phyloP scores from a whole-genome alignment of 2,888 invertebrate genomes.

The Congeria kusceri region DNA sequence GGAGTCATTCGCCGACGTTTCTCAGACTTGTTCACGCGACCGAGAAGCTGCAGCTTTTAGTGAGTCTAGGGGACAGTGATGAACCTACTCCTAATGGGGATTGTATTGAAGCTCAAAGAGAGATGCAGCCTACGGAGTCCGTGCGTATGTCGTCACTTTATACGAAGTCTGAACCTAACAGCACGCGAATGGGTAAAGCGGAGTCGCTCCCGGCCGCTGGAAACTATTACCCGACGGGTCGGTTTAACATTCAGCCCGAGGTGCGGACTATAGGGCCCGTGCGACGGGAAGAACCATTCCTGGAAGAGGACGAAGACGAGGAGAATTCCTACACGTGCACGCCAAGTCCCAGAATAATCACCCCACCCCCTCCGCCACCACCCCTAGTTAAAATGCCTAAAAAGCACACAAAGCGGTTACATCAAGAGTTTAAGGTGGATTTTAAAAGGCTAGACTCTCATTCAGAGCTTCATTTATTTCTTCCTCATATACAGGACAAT shows the following conservation, averaged over 20 bases:
- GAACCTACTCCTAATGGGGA: not conserved
- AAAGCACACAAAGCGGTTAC: not conserved
- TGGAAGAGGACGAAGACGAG: conserved; percentile 28
- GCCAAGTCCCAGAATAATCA: conserved; percentile 7
- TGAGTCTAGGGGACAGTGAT: conserved; percentile 37
- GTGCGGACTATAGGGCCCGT: conserved; percentile 23
- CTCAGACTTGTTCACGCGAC: conserved; percentile 71
- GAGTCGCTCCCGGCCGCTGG: conserved; percentile 33
- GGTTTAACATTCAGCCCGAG: conserved; percentile 26
- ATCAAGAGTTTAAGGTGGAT: conserved; percentile 64
- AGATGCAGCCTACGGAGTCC: conserved; percentile 14
- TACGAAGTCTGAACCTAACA: conserved; percentile 34
- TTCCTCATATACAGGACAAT: conserved; percentile 65
- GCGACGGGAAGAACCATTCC: conserved; percentile 20
- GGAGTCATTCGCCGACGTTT: conserved; percentile 78
- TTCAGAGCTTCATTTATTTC: conserved; percentile 68
- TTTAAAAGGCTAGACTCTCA: conserved; percentile 68
- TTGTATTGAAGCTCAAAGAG: conserved; percentile 46
- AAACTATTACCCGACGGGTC: conserved; percentile 1
- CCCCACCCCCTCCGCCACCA: conserved; percentile 11
- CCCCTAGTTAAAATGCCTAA: not conserved
- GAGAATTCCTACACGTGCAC: conserved; percentile 19
- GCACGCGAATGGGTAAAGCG: conserved; percentile 32
- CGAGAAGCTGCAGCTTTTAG: conserved; percentile 66
- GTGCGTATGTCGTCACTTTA: not conserved